Percentiles rank a stretch among this genome's conserved stretches.
These are phyloP conservation scores for Trachythela sp. DNA, from an alignment of 64 coral and sea anemone species.

Conservation along the genomic window DNA sequence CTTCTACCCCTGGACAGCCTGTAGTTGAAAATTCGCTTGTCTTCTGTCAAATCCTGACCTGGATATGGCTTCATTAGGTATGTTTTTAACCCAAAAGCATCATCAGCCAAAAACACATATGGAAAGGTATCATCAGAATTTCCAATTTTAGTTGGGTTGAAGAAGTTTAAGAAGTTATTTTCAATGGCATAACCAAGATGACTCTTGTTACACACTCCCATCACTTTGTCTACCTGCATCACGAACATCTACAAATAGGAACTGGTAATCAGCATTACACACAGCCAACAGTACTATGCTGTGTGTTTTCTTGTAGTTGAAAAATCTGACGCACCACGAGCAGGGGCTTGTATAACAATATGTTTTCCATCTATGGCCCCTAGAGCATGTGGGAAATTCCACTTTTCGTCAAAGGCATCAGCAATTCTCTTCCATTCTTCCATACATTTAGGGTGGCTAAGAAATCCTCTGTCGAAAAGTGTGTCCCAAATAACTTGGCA, in stretches of 20 bases:
- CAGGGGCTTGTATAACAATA: slow-evolving; percentile 5
- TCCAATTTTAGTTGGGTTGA: not conserved
- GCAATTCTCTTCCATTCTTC: slow-evolving; percentile 3
- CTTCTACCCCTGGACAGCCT: not conserved
- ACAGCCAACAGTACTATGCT: too few species aligned
- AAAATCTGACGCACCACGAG: not conserved
- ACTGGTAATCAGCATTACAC: too few species aligned
- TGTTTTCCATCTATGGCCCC: not conserved
- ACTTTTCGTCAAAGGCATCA: not conserved
- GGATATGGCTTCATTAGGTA: slow-evolving; percentile 6
- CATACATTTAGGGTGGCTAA: not conserved
- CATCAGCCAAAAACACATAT: not conserved
- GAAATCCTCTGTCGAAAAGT: not conserved
- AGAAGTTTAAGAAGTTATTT: not conserved
- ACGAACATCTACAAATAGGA: not conserved
- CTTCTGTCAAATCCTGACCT: not conserved
- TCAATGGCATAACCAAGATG: slow-evolving; percentile 23
- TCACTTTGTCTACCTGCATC: slow-evolving; percentile 16
- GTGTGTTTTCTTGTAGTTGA: not conserved
- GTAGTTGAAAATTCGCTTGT: not conserved
- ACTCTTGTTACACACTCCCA: slow-evolving; percentile 17
- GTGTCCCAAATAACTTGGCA: not conserved
- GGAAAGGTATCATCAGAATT: not conserved
- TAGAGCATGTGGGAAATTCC: not conserved
- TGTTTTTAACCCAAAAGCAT: not conserved